phyloP scores from a whole-genome alignment of 2,113 vertebrate genomes.

The Regulus satrapa region DNA sequence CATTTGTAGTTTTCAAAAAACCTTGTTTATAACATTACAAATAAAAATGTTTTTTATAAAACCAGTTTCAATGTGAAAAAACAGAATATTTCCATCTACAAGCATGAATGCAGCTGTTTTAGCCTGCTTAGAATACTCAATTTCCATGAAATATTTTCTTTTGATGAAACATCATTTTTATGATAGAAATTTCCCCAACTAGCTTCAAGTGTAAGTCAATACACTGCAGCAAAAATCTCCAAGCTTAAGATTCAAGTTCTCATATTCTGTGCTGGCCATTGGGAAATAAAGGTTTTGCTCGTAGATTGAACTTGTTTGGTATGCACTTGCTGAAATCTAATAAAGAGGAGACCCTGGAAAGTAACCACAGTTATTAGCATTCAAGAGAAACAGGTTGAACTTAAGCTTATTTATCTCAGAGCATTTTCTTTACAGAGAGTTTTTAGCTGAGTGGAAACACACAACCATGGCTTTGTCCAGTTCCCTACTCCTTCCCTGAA shows the following conservation, averaged over 20 bases:
- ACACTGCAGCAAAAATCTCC: not conserved
- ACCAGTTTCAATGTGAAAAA: not conserved
- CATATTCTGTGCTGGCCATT: not conserved
- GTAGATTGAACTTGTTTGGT: not conserved
- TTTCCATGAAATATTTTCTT: not conserved
- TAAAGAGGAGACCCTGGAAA: not conserved
- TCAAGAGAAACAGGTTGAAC: not conserved
- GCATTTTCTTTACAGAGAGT: not conserved
- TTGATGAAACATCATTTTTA: not conserved
- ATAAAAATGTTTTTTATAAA: not conserved
- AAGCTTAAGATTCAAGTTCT: not conserved
- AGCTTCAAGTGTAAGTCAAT: not conserved
- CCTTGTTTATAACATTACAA: not conserved
- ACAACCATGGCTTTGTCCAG: not conserved
- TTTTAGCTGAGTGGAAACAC: not conserved
- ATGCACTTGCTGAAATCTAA: not conserved
- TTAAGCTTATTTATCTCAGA: not conserved
- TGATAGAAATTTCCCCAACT: not conserved
- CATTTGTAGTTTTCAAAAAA: not conserved
- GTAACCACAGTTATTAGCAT: not conserved
- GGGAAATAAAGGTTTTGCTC: constrained; percentile 31
- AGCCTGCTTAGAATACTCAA: not conserved
- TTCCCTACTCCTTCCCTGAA: not conserved
- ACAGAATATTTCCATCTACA: not conserved
- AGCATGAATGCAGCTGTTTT: not conserved